phyloP scores from a whole-genome alignment of 2,888 invertebrate genomes.

The Bibio marci region DNA sequence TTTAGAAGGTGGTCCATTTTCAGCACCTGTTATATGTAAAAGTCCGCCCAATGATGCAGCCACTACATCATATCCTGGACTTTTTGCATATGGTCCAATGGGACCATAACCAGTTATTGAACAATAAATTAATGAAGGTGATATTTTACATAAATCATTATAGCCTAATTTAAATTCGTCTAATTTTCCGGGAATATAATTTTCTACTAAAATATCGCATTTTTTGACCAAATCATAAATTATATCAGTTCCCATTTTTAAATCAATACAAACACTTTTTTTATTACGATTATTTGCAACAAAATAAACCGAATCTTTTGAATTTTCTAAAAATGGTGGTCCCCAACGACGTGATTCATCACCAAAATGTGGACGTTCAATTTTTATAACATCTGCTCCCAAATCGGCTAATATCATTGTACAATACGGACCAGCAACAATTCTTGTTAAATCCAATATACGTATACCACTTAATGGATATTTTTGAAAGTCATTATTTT shows the following conservation, averaged over 20 bases:
- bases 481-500: background rate
- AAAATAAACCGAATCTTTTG: conserved; percentile 64
- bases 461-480: conserved; percentile 50
- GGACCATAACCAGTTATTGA: conserved; percentile 87
- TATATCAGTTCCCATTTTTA: conserved; percentile 55
- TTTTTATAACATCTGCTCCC: conserved; percentile 84
- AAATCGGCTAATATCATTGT: conserved; percentile 86
- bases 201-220: conserved; percentile 83
- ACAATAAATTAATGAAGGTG: conserved; percentile 77
- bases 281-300: conserved; percentile 85
- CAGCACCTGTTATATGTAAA: conserved; percentile 74
- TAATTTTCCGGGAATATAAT: conserved; percentile 84
- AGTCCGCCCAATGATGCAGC: conserved; percentile 86
- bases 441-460: conserved; percentile 65
- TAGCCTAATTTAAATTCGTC: conserved; percentile 64
- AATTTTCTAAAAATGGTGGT: conserved; percentile 61
- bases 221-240: conserved; percentile 53
- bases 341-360: conserved; percentile 90
- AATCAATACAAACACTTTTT: conserved; percentile 74
- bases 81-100: conserved; percentile 64
- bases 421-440: conserved; percentile 88
- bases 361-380: conserved; percentile 66
- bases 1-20: conserved; percentile 70
- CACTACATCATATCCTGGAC: conserved; percentile 94
- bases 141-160: conserved; percentile 43